Evolutionary conservation across 2,113 vertebrate species (phyloP).

Genomic region (Salvelinus namaycush): DNA sequence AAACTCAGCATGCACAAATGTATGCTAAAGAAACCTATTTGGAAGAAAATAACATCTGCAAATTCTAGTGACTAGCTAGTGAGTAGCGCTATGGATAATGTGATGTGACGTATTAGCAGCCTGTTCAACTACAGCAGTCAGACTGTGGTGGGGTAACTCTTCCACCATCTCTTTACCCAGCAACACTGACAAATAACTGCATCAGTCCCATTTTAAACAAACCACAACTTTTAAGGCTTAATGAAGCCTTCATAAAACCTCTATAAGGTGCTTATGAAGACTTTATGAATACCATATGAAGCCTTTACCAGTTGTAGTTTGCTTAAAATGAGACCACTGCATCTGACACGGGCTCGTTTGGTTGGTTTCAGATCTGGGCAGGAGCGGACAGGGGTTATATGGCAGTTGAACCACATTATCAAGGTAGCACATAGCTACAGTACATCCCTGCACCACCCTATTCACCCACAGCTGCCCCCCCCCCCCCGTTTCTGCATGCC

Average conservation of each 20-base stretch:
- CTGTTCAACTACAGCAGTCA: too few species aligned
- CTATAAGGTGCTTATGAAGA: too few species aligned
- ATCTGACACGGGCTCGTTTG: slow-evolving; percentile 33
- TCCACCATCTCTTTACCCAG: too few species aligned
- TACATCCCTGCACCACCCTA: neutral
- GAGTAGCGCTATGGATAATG: neutral
- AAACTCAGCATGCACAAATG: slow-evolving; percentile 28
- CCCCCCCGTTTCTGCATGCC: neutral
- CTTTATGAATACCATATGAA: too few species aligned
- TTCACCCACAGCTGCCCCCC: neutral
- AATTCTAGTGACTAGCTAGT: neutral
- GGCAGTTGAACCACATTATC: slow-evolving; percentile 47
- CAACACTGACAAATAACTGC: too few species aligned
- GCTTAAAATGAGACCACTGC: neutral
- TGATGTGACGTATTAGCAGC: neutral
- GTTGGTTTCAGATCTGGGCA: slow-evolving; percentile 47
- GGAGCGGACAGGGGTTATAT: slow-evolving; percentile 46
- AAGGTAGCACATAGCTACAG: slow-evolving; percentile 32
- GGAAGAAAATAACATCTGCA: neutral
- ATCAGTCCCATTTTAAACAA: too few species aligned
- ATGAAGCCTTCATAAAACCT: too few species aligned
- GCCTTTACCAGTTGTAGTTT: too few species aligned
- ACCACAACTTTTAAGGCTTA: too few species aligned
- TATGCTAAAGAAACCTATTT: slow-evolving; percentile 24
- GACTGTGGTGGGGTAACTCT: too few species aligned